phyloP scores from a whole-genome alignment of 2,113 vertebrate genomes.

The Myxocyprinus asiaticus region DNA sequence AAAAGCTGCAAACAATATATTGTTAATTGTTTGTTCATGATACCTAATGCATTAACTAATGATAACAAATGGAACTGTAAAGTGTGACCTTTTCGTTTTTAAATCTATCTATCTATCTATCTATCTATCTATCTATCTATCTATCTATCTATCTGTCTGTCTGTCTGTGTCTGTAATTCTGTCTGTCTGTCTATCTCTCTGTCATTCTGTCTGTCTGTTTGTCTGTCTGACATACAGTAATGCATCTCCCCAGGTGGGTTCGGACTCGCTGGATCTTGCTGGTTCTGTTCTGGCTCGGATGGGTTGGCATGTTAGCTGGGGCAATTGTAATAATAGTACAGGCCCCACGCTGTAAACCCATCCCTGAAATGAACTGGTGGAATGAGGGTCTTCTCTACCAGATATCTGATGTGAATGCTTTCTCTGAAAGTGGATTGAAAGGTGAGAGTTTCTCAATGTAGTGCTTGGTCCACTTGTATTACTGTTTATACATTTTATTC shows the following conservation, averaged over 20 bases:
- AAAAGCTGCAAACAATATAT: too few relatives aligned
- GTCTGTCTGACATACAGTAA: too few relatives aligned
- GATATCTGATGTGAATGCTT: constrained; percentile 70
- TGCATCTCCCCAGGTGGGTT: constrained; percentile 74
- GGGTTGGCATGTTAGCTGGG: constrained; percentile 89
- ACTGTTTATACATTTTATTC: neutral
- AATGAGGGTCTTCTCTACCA: constrained; percentile 84
- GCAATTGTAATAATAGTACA: constrained; percentile 88
- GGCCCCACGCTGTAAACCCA: constrained; percentile 85
- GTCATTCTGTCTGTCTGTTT: too few relatives aligned
- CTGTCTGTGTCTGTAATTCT: too few relatives aligned
- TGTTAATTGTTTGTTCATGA: too few relatives aligned
- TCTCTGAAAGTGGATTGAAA: constrained; percentile 63
- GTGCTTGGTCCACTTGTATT: neutral
- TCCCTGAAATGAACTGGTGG: constrained; percentile 86
- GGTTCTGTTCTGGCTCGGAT: constrained; percentile 89
- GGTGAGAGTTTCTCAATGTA: constrained; percentile 63
- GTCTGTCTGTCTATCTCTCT: too few relatives aligned
- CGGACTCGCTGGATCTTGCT: constrained; percentile 84
- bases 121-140: too few relatives aligned
- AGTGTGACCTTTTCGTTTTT: too few relatives aligned
- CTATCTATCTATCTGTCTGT: too few relatives aligned
- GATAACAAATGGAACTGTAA: too few relatives aligned
- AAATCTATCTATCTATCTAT: too few relatives aligned
- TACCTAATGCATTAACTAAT: too few relatives aligned